These are phyloP conservation scores for Pristionchus entomophagus DNA, from an alignment of 2,888 invertebrate species.

Conservation along the genomic window DNA sequence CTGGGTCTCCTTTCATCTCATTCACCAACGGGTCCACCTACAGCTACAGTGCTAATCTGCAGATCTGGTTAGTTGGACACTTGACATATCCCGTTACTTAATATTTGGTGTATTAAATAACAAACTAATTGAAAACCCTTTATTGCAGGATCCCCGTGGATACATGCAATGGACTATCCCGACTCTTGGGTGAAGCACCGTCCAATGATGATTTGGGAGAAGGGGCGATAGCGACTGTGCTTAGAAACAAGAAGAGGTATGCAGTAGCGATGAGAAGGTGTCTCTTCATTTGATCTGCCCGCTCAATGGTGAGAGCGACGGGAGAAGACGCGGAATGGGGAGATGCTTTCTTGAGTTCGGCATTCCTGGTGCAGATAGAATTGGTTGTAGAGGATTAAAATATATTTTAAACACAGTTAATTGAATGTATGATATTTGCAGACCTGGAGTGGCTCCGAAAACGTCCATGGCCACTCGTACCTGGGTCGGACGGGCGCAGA, in stretches of 20 bases:
- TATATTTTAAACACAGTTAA: too few relatives aligned
- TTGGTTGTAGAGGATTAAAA: too few relatives aligned
- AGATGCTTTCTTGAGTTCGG: too few relatives aligned
- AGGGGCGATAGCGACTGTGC: neutral
- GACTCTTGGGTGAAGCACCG: neutral
- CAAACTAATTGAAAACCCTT: neutral
- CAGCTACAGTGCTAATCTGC: constrained; percentile 6
- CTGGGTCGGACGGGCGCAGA: neutral
- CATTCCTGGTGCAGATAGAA: too few relatives aligned
- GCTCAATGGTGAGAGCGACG: too few relatives aligned
- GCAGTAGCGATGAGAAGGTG: too few relatives aligned
- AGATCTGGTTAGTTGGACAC: constrained; percentile 31
- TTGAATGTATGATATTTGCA: too few relatives aligned
- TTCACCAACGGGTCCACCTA: constrained; percentile 43
- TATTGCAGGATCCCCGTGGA: constrained; percentile 22
- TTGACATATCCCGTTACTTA: too few relatives aligned
- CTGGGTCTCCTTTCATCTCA: constrained; percentile 20
- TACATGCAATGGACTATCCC: neutral
- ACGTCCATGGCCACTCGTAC: neutral
- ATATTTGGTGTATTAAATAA: too few relatives aligned
- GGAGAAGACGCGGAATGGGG: too few relatives aligned
- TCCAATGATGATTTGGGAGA: constrained; percentile 4
- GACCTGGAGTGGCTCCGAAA: neutral
- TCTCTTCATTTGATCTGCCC: too few relatives aligned
- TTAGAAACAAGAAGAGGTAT: constrained; percentile 37